Base-by-base conservation (phyloP, 2,888 invertebrate genomes). In the Reticulitermes lucifugus region DNA sequence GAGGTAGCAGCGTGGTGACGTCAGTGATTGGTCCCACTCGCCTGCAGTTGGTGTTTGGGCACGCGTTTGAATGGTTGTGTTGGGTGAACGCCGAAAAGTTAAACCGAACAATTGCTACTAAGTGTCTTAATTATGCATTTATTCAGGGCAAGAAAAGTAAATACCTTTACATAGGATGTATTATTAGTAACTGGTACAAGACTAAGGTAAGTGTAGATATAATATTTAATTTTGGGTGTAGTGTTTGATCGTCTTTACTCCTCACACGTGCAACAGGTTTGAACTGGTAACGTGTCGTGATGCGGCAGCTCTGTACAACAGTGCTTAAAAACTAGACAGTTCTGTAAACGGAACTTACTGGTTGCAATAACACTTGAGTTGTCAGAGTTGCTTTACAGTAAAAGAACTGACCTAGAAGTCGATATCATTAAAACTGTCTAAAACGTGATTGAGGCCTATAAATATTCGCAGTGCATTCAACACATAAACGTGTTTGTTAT, bases 51-150 rank as follows among this genome's bases (percentile, higher is more conserved):
- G 22, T 43, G 43, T 14, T 43, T 55, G 81, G 43, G 43, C 81
- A n/a, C n/a, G 81, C 41, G 41, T 29, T n/a, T 60, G 81, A 41
- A 43, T n/a, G 60, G 65, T 21, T 65, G 81, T 65, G 18, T 81
- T 81, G 18, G n/a, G 35, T 35, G 81, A 41, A 35, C 81, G 60
- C 79, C 65, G 60, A 81, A 81, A 65, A 65, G 41, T 81, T 65
- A 35, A 41, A 81, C 60, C 6, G 60, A 18, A 35, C 35, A 4
- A 2, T 35, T 1, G 35, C 2, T 35, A 35, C 35, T 35, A 35
- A 35, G 35, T 71, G 29, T 21, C 29, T 10, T 73, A 73, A 77
- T 77, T 3, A n/a, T 46, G 51, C n/a, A 46, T 77, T 46, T 46
- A 46, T 21, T 77, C 41, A 77, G 43, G 1, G 51, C n/a, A n/a